Evolutionary conservation across 2,113 vertebrate genomes (phyloP).

Genomic region (Pyrgilauda ruficollis): DNA sequence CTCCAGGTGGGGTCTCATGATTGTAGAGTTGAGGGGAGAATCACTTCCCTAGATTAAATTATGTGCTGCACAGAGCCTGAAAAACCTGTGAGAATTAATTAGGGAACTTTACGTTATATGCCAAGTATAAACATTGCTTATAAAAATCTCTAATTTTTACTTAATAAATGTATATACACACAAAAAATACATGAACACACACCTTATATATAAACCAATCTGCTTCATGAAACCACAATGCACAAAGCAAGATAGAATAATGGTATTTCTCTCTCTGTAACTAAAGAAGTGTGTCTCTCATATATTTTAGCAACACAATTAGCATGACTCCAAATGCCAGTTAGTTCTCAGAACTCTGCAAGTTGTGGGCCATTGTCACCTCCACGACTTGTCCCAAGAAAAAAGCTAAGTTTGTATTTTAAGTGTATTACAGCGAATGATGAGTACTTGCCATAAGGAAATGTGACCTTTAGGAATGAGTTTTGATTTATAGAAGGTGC

Average conservation of each 20-base stretch:
- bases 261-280: neutral
- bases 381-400: neutral
- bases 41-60: neutral
- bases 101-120: neutral
- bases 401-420: neutral
- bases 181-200: neutral
- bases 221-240: neutral
- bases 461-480: neutral
- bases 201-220: neutral
- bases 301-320: neutral
- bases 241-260: neutral
- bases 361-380: neutral
- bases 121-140: neutral
- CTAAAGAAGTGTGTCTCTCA: neutral
- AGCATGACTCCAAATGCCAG: neutral
- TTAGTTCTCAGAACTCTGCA: neutral
- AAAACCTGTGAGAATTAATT: neutral
- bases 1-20: neutral
- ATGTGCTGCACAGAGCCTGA: neutral
- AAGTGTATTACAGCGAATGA: neutral
- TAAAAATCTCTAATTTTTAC: neutral
- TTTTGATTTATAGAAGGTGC: neutral
- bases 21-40: neutral
- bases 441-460: neutral
- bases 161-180: neutral